Conservation (phyloP, 2,797 vertebrate species). For the Nyctibius grandis region DNA sequence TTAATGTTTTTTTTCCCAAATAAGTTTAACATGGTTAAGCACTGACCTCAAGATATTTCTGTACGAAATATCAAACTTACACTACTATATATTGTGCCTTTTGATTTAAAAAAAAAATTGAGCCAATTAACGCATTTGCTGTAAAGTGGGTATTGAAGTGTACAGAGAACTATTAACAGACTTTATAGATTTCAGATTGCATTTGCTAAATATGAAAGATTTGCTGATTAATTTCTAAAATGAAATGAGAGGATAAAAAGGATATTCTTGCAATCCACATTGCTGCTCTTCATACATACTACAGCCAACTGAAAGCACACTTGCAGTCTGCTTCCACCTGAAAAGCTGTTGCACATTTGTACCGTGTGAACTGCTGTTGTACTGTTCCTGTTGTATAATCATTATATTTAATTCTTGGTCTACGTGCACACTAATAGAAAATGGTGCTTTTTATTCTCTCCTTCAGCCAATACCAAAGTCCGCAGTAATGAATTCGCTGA, state of each 20-base stretch:
- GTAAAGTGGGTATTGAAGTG: background rate
- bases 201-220: background rate
- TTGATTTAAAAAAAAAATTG: background rate
- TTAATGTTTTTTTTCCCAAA: background rate
- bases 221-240: background rate
- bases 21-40: background rate
- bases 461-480: constrained; percentile 86
- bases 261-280: background rate
- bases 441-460: constrained; percentile 9
- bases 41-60: background rate
- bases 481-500: constrained; percentile 88
- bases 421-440: background rate
- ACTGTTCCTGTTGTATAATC: background rate
- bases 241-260: background rate
- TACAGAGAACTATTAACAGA: background rate
- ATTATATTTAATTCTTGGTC: background rate
- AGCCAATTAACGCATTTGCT: background rate
- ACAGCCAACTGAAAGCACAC: background rate
- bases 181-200: background rate
- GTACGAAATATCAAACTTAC: background rate
- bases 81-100: background rate
- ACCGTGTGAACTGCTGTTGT: background rate
- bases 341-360: background rate
- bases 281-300: background rate
- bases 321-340: background rate